Conservation (phyloP, 2,888 invertebrate species). For the Drosophila maculinotata region DNA sequence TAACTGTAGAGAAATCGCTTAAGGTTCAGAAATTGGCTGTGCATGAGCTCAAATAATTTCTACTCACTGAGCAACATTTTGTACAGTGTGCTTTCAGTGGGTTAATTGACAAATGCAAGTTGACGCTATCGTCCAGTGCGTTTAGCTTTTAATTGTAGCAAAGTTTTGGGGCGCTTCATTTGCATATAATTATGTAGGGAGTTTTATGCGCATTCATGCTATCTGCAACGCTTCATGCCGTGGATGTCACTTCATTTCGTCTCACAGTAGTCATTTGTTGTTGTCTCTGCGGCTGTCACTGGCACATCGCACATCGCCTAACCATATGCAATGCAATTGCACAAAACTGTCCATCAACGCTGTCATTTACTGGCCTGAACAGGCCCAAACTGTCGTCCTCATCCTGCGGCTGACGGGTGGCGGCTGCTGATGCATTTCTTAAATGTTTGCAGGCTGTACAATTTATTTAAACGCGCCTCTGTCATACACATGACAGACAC, state of each 20-base stretch:
- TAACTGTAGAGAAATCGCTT: too few relatives aligned
- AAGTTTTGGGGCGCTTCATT: constrained; percentile 63
- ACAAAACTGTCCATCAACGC: constrained; percentile 78
- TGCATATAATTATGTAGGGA: constrained; percentile 72
- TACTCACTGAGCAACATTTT: neutral
- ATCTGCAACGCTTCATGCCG: constrained; percentile 21
- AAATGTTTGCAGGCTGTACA: constrained; percentile 67
- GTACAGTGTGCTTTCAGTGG: constrained; percentile 29
- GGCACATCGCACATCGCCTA: constrained; percentile 68
- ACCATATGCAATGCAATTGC: constrained; percentile 77
- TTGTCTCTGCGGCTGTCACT: constrained; percentile 56
- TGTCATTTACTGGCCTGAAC: constrained; percentile 72
- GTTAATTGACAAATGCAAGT: constrained; percentile 59
- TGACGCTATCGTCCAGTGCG: constrained; percentile 68
- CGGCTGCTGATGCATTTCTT: constrained; percentile 66
- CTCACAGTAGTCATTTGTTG: constrained; percentile 31
- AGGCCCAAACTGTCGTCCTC: constrained; percentile 47
- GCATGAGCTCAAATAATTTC: too few relatives aligned
- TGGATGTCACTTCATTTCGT: neutral
- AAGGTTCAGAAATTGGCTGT: too few relatives aligned
- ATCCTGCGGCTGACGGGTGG: constrained; percentile 46
- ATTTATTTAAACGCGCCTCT: constrained; percentile 74
- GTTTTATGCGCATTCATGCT: constrained; percentile 44
- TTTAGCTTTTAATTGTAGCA: constrained; percentile 74
- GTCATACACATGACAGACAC: constrained; percentile 68